phyloP scores from a whole-genome alignment of 1,140 invertebrate genomes.

The Eubasilissa regina region DNA sequence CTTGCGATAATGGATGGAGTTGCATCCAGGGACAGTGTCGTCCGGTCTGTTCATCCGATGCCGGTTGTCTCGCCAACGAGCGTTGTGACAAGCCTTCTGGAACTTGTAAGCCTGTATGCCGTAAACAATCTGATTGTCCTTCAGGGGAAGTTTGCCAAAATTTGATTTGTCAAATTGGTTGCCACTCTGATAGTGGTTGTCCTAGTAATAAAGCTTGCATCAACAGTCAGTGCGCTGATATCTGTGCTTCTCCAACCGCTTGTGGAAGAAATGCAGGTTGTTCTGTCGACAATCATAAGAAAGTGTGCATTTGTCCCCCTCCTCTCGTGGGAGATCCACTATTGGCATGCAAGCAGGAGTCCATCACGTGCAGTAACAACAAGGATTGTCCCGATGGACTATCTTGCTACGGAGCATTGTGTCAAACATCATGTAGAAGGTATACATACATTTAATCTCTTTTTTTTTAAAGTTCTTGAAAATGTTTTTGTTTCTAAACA shows the following conservation, averaged over 20 bases:
- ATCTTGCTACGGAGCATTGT: slow-evolving; percentile 82
- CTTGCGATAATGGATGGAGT: slow-evolving; percentile 79
- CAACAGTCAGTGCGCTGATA: slow-evolving; percentile 83
- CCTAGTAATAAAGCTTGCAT: slow-evolving; percentile 79
- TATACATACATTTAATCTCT: slow-evolving; percentile 61
- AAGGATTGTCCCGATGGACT: slow-evolving; percentile 79
- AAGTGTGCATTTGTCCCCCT: slow-evolving; percentile 81
- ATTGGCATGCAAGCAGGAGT: slow-evolving; percentile 80
- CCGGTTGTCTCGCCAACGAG: slow-evolving; percentile 86
- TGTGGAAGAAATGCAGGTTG: slow-evolving; percentile 89
- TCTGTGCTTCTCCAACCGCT: slow-evolving; percentile 82
- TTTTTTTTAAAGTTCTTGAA: slow-evolving; percentile 7
- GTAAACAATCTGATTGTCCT: slow-evolving; percentile 85
- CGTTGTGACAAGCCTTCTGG: slow-evolving; percentile 75
- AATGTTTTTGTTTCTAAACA: slow-evolving; percentile 37
- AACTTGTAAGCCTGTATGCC: slow-evolving; percentile 81
- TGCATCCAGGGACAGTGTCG: slow-evolving; percentile 83
- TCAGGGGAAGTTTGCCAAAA: slow-evolving; percentile 89
- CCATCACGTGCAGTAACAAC: slow-evolving; percentile 75
- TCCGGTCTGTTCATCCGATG: slow-evolving; percentile 82
- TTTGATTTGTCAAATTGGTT: slow-evolving; percentile 84
- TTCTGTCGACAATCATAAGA: slow-evolving; percentile 78
- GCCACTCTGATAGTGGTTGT: slow-evolving; percentile 86
- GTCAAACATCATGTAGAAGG: slow-evolving; percentile 82
- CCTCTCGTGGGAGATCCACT: slow-evolving; percentile 83